Evolutionary conservation across 2,888 invertebrate species (phyloP).

Genomic region (Eilema depressum): DNA sequence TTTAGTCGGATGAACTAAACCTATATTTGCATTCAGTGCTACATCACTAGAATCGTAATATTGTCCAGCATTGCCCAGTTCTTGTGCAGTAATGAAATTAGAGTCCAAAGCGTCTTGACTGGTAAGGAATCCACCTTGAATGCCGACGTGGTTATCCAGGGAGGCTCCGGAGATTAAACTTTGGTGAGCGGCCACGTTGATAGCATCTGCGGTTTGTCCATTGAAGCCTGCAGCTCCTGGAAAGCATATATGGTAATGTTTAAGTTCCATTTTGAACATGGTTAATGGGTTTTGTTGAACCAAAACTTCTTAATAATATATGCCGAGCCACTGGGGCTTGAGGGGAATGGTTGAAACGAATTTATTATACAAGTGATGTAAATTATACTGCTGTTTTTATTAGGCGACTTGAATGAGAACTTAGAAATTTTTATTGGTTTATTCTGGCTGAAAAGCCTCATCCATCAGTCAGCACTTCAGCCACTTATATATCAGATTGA

Average conservation of each 20-base stretch:
- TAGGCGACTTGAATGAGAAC: no score
- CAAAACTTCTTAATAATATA: not conserved
- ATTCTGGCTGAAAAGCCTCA: no score
- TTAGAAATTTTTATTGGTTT: no score
- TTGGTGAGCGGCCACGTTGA: conserved; percentile 82
- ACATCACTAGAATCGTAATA: conserved; percentile 40
- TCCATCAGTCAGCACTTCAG: no score
- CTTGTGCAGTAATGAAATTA: conserved; percentile 79
- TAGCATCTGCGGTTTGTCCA: conserved; percentile 80
- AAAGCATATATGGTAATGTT: conserved; percentile 20
- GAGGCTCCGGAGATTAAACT: conserved; percentile 81
- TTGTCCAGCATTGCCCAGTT: conserved; percentile 62
- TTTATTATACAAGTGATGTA: no score
- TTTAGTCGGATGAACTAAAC: conserved; percentile 74
- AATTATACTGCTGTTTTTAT: no score
- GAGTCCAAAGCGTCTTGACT: conserved; percentile 70
- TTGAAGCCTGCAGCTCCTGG: conserved; percentile 80
- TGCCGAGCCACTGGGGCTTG: no score
- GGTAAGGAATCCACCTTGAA: conserved; percentile 75
- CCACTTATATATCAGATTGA: no score
- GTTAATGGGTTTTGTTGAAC: not conserved
- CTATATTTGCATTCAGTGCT: conserved; percentile 52
- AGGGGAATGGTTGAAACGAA: no score
- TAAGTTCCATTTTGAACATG: not conserved
- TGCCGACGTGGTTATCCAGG: conserved; percentile 78